Conservation (phyloP, 2,113 vertebrate species). For the Shinisaurus crocodilurus region DNA sequence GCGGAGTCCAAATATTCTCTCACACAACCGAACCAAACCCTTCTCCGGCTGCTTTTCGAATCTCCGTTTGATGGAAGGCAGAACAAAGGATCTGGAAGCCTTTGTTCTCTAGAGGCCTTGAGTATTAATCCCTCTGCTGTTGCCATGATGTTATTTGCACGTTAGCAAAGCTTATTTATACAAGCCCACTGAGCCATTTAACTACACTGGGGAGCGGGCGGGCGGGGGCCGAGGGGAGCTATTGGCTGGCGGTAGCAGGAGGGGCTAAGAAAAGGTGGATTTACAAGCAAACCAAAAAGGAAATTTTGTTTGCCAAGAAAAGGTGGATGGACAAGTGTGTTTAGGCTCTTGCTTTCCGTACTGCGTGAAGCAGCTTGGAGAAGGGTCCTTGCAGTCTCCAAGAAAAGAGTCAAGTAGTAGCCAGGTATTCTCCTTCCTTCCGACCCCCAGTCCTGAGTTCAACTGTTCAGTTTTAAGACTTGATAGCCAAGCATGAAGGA, state of each 20-base stretch:
- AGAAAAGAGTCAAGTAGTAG: not conserved
- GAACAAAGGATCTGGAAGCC: not conserved
- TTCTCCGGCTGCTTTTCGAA: not conserved
- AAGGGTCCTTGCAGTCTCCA: not conserved
- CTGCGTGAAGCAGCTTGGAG: not conserved
- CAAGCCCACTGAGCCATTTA: not conserved
- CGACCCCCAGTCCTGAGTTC: not conserved
- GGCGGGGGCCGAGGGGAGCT: no score
- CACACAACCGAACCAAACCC: not conserved
- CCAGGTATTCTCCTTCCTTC: not conserved
- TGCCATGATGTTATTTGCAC: not conserved
- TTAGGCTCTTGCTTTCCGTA: not conserved
- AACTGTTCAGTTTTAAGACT: not conserved
- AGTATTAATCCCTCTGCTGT: conserved; percentile 2
- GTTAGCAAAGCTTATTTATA: not conserved
- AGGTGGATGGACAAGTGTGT: not conserved
- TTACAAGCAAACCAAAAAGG: no score
- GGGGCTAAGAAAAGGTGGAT: not conserved
- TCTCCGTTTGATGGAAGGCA: conserved; percentile 10
- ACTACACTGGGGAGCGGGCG: no score
- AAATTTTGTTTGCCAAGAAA: no score
- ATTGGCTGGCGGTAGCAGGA: not conserved
- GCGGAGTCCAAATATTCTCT: not conserved
- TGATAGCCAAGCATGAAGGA: not conserved
- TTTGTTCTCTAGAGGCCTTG: not conserved